Base-by-base conservation (phyloP, 2,113 vertebrate species). In the Glareola pratincola region DNA sequence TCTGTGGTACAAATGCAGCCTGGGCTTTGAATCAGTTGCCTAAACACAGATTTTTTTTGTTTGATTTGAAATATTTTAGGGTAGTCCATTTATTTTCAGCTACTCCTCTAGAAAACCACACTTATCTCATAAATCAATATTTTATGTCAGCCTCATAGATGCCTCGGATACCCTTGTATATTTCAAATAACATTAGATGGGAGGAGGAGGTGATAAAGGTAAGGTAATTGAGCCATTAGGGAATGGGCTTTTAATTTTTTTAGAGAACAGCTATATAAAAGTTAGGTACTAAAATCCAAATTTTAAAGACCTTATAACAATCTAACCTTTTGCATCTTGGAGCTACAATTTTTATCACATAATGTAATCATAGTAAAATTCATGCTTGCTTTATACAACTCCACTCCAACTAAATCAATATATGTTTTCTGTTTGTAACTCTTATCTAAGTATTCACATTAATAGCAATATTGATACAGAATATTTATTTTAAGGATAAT, bases 151-250 rank as follows among this genome's bases (percentile, higher is more conserved):
- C 43, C 64, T 81, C 8, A 3, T 30, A 76, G 22, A 48, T 68
- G 12, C 37, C 14, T 76, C 78, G 78, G n/a, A 51, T 56, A 64
- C 4, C 2, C 8, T 47, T 37, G 22, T 7, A 14, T 39, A 60
- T 77, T 88, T 64, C 13, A 54, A 24, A 47, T 59, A 77, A 37
- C 15, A 45, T 9, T 50, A 27, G 24, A 21, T 67, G 4, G 6
- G 18, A 4, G 0, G 4, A 16, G 12, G 6, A 12, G 24, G 12
- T 21, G 14, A 8, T 59, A 45, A 1, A 12, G 6, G 2, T 56
- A 77, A 88, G 56, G 50, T 0, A 66, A 82, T 26, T 82, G 30
- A 71, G 30, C 8, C 5, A 34, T 79, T 75, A 57, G 39, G 9
- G 10, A 47, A 7, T 32, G 16, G 10, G 7, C 3, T 53, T 83